Evolutionary conservation across 2,797 vertebrate species (phyloP), one percentile per base, ranked within the genome.

Genomic region (Darevskia mixta): DNA sequence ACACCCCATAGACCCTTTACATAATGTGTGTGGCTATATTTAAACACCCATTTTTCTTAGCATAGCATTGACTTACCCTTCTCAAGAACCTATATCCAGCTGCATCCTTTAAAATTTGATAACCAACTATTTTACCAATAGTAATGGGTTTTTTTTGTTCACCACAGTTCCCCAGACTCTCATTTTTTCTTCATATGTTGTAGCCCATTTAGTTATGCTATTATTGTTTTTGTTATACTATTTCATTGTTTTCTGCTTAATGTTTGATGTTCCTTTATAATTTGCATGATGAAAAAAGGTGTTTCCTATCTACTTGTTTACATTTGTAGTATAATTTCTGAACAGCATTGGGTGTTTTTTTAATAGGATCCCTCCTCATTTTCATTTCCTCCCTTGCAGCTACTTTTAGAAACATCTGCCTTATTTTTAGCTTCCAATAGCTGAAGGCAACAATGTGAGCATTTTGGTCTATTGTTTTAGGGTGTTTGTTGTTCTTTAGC

Each of bases 251-350:
- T 93, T 89, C 90, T 93, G 80, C n/a, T 69, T 83, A 0, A 23
- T 75, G n/a, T 92, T 92, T 91, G 82, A 91, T 86, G 17, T 6
- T 5, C 0, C 76, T 79, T 55, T 79, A 79, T 91, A 92, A 93
- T 92, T 88, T 94, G 15, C 71, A 88, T 80, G 49, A 43, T 89
- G 93, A 88, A 86, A 87, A 55, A 93, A 94, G 91, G 87, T 90
- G 89, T 95, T 96, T 95, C 92, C 92, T 95, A 81, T 94, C 49
- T 88, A 83, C 45, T 95, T 96, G 93, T 94, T 95, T 94, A 91
- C 80, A 85, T 49, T 58, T 91, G 29, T 81, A 32, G 35, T 75
- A 85, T 87, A 79, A 90, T 90, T 88, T 95, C 80, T 88, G 94
- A 93, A 92, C 87, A 91, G 86, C 88, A 92, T 91, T 92, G 85